Conservation (phyloP, 2,797 vertebrate genomes). For the Pantherophis vulpinus region DNA sequence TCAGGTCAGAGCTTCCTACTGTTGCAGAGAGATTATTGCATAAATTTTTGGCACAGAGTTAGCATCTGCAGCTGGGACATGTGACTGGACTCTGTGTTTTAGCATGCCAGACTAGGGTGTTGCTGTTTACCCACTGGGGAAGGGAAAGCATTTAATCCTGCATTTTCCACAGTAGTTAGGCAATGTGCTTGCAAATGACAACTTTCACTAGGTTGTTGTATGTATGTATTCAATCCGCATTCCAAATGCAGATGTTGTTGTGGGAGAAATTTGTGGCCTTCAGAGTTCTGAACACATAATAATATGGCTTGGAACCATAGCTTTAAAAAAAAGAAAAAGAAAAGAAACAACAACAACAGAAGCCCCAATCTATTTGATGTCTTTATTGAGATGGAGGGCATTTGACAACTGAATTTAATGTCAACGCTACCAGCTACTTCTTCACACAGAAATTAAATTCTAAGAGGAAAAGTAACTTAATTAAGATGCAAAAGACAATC, state of each 20-base stretch:
- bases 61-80: constrained; percentile 57
- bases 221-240: constrained; percentile 38
- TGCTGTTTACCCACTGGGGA: constrained; percentile 48
- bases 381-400: constrained; percentile 11
- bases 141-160: constrained; percentile 56
- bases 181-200: constrained; percentile 40
- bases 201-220: constrained; percentile 46
- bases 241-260: constrained; percentile 31
- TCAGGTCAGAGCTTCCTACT: constrained; percentile 43
- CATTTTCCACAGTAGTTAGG: constrained; percentile 47
- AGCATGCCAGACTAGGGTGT: constrained; percentile 41
- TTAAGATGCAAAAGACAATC: background rate
- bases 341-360: background rate
- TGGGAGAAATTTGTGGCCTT: constrained; percentile 4
- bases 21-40: constrained; percentile 38
- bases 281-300: constrained; percentile 1
- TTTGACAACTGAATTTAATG: constrained; percentile 29
- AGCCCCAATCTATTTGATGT: constrained; percentile 27
- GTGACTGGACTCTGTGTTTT: constrained; percentile 50
- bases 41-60: constrained; percentile 52
- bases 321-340: background rate
- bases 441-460: background rate
- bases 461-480: background rate
- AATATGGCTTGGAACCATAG: constrained; percentile 11
- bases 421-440: background rate